Percentiles rank a stretch among this genome's conserved stretches.
These are phyloP conservation scores for Dimorphilus gyrociliatus DNA, from an alignment of 2,888 invertebrate species.

Conservation along the genomic window DNA sequence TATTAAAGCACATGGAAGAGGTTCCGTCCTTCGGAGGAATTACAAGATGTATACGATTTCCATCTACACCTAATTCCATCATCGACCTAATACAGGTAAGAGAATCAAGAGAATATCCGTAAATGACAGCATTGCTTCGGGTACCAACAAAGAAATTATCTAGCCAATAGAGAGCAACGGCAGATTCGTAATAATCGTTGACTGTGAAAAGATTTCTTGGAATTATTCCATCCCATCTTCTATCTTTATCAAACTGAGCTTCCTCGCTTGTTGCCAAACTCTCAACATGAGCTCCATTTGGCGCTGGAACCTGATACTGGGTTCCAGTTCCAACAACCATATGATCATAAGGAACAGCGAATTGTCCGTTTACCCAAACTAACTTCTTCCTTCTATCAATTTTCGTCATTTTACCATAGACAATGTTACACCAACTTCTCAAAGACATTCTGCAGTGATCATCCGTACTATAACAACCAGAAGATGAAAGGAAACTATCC, in stretches of 20 bases:
- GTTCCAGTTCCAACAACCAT: conserved; percentile 31
- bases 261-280: conserved; percentile 11
- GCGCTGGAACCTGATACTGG: conserved; percentile 30
- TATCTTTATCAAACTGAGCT: conserved; percentile 13
- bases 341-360: conserved; percentile 34
- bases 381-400: conserved; percentile 32
- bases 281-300: conserved; percentile 20
- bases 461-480: conserved; percentile 25
- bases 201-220: conserved; percentile 29
- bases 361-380: conserved; percentile 24
- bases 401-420: conserved; percentile 38
- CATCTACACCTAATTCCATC: conserved; percentile 45
- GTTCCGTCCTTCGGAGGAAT: too few species aligned
- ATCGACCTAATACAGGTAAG: conserved; percentile 51
- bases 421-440: conserved; percentile 49
- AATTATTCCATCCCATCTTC: conserved; percentile 13
- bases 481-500: conserved; percentile 19
- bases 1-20: conserved; percentile 30
- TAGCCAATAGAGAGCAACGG: conserved; percentile 23
- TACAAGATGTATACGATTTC: conserved; percentile 46
- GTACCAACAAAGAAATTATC: conserved; percentile 14
- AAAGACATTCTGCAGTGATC: conserved; percentile 44
- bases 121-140: conserved; percentile 42
- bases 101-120: conserved; percentile 50
- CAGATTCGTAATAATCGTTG: conserved; percentile 34